These are phyloP conservation scores for Solen grandis DNA, from an alignment of 1,140 invertebrate genomes.

Conservation along the genomic window DNA sequence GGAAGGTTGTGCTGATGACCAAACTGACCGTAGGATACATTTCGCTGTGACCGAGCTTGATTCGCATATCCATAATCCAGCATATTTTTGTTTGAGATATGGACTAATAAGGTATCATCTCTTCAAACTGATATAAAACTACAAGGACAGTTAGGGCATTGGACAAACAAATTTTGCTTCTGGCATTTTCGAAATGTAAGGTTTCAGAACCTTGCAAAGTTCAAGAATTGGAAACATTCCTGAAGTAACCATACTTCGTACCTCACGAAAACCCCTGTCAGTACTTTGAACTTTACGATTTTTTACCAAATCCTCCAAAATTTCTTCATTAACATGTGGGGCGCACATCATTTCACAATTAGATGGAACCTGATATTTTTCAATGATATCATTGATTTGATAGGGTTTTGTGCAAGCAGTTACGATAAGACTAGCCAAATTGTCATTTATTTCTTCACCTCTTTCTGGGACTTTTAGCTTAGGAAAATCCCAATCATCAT, in stretches of 20 bases:
- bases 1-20: neutral
- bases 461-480: constrained; percentile 20
- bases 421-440: neutral
- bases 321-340: constrained; percentile 16
- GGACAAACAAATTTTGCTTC: neutral
- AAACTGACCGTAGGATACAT: neutral
- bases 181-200: neutral
- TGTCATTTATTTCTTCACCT: neutral
- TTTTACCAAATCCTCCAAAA: neutral
- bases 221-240: constrained; percentile 10
- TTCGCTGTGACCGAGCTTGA: neutral
- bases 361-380: constrained; percentile 6
- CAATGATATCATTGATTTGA: neutral
- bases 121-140: neutral
- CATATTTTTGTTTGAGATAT: constrained; percentile 5
- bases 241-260: constrained; percentile 1
- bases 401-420: neutral
- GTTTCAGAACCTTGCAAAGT: constrained; percentile 20
- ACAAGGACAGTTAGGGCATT: constrained; percentile 6
- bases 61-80: neutral
- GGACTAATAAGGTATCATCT: constrained; percentile 8
- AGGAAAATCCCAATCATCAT: constrained; percentile 4
- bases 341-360: constrained; percentile 9
- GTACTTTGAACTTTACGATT: neutral
- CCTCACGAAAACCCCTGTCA: neutral